Conservation (phyloP, 2,797 vertebrate genomes). For the Bradypus variegatus region DNA sequence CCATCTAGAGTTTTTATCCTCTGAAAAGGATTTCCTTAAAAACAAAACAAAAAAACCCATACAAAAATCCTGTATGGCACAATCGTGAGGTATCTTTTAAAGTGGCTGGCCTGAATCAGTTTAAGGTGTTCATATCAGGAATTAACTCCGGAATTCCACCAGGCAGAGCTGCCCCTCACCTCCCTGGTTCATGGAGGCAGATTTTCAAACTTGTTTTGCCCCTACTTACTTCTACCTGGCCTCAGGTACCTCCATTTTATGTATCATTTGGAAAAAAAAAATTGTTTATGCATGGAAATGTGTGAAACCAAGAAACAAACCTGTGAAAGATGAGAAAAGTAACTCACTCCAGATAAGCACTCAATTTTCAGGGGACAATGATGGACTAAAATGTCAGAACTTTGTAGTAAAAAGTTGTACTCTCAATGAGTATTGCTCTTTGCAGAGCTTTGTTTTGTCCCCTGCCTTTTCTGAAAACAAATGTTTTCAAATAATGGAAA, state of each 20-base stretch:
- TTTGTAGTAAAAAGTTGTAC: neutral
- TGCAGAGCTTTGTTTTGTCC: neutral
- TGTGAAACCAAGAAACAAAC: neutral
- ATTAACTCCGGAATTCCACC: neutral
- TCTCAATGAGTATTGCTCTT: neutral
- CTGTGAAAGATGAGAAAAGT: neutral
- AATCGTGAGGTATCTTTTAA: neutral
- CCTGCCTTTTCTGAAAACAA: neutral
- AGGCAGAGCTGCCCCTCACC: neutral
- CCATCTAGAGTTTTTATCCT: neutral
- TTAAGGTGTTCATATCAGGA: neutral
- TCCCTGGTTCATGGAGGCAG: neutral
- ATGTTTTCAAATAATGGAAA: neutral
- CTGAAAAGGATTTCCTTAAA: neutral
- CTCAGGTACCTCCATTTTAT: neutral
- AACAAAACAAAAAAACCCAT: neutral
- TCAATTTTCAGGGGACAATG: neutral
- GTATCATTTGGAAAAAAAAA: neutral
- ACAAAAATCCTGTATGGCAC: neutral
- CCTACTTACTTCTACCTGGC: neutral
- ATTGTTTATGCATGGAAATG: neutral
- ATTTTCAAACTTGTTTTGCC: neutral
- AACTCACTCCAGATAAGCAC: neutral
- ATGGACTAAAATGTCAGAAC: neutral
- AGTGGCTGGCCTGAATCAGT: neutral